Conservation (phyloP, 2,113 vertebrate genomes). For the Hippocampus abdominalis region DNA sequence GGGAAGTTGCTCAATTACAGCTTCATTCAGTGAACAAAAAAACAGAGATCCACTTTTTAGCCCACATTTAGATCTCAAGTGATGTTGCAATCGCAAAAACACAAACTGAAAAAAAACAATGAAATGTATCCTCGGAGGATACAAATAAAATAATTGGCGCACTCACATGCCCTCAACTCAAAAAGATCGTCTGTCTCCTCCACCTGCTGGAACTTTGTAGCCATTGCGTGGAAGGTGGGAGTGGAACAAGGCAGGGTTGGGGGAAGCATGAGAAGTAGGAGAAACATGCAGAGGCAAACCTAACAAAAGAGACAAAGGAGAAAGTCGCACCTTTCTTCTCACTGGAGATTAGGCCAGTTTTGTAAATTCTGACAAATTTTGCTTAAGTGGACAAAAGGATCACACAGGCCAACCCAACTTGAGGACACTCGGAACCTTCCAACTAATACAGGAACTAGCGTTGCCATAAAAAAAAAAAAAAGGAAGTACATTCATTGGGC, state of each 20-base stretch:
- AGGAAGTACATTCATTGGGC: conserved; percentile 3
- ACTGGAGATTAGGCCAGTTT: background rate
- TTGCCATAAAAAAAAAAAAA: background rate
- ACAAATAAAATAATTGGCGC: conserved; percentile 49
- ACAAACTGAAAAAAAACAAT: background rate
- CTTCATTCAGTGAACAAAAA: background rate
- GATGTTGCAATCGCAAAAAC: background rate
- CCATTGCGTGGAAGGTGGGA: background rate
- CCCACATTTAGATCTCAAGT: background rate
- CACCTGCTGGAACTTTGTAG: conserved; percentile 22
- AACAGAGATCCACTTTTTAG: background rate
- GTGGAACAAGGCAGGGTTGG: background rate
- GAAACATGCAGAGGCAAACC: background rate
- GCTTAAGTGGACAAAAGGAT: background rate
- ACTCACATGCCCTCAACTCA: conserved; percentile 12
- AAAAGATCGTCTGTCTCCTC: background rate
- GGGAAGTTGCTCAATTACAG: background rate
- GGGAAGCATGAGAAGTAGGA: background rate
- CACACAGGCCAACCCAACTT: background rate
- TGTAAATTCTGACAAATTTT: background rate
- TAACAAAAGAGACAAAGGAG: background rate
- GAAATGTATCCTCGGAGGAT: conserved; percentile 27
- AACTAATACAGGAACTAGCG: background rate
- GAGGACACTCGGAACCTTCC: background rate
- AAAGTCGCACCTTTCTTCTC: background rate